Conservation (phyloP, 2,888 invertebrate species). For the Embidobia sp. region DNA sequence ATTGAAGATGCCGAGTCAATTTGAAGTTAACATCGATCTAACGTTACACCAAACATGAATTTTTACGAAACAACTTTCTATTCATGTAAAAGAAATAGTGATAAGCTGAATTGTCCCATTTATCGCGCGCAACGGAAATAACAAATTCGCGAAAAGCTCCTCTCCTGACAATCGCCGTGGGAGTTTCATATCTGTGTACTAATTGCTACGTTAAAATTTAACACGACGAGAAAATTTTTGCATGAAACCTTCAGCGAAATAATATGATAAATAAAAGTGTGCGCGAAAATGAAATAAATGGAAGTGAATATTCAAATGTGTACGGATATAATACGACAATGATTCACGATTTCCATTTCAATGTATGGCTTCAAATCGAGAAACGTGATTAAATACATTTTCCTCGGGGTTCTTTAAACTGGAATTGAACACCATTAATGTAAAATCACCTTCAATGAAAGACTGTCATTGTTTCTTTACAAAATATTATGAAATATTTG, state of each 20-base stretch:
- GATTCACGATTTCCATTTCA: conserved; percentile 41
- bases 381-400: conserved; percentile 9
- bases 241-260: conserved; percentile 12
- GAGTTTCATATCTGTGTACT: conserved; percentile 66
- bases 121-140: conserved; percentile 73
- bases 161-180: conserved; percentile 72
- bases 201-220: conserved; percentile 39
- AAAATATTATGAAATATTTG: too few relatives aligned
- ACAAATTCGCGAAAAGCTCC: conserved; percentile 69
- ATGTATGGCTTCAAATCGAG: conserved; percentile 24
- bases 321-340: conserved; percentile 25
- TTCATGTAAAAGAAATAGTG: conserved; percentile 16
- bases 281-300: conserved; percentile 21
- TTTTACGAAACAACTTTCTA: too few relatives aligned
- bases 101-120: conserved; percentile 70
- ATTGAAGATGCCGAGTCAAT: too few relatives aligned
- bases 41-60: too few relatives aligned
- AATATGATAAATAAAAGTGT: conserved; percentile 37
- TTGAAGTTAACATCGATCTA: too few relatives aligned
- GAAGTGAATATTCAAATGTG: conserved; percentile 37
- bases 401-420: too few relatives aligned
- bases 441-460: too few relatives aligned
- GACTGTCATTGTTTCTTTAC: too few relatives aligned
- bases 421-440: too few relatives aligned
- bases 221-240: conserved; percentile 13